Evolutionary conservation across 2,113 vertebrate genomes (phyloP), one percentile per base, ranked within the genome.

Genomic region (Pachyramphus minor): DNA sequence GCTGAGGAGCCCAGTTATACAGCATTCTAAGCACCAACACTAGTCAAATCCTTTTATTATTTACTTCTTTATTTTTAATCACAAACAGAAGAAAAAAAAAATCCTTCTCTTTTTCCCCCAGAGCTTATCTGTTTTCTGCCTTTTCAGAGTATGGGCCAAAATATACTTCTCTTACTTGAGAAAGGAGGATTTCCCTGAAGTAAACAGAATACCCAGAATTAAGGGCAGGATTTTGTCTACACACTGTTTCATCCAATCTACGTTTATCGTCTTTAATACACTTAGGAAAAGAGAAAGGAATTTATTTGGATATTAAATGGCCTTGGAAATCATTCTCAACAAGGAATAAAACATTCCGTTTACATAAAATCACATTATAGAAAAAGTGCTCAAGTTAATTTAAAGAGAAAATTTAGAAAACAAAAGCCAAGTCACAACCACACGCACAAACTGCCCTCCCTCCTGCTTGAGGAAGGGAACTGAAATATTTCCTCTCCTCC

Each of bases 1-100:
- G 69, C 93, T 94, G 96, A 97, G 93, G 69, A 96, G 33, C 47
- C 59, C 81, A 81, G 83, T 84, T 87, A 92, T 41, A 92, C 93
- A 93, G 37, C 59, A 49, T 84, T 78, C 35, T 55, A 87, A 91
- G 28, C 41, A 94, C 66, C 74, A 80, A 64, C 35, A 67, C 35
- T 3, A 81, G 76, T n/a, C 44, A 93, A 92, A 90, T 84, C 62
- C 56, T 69, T 95, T 86, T 95, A 94, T 84, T 91, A 95, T 96
- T 95, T 96, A 89, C 88, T 85, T 56, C 73, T 93, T 82, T 63
- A 63, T 94, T 97, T 97, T 95, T 86, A 94, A 96, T 96, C 90
- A 69, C 47, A 87, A 86, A 76, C 62, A 90, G 50, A 37, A 58
- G 68, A 24, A 35, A 58, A 64, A 62, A 47, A 39, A 42, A 68